Evolutionary conservation across 2,888 invertebrate genomes (phyloP), one percentile per base, ranked within the genome.

Genomic region (Epiblema foenella): DNA sequence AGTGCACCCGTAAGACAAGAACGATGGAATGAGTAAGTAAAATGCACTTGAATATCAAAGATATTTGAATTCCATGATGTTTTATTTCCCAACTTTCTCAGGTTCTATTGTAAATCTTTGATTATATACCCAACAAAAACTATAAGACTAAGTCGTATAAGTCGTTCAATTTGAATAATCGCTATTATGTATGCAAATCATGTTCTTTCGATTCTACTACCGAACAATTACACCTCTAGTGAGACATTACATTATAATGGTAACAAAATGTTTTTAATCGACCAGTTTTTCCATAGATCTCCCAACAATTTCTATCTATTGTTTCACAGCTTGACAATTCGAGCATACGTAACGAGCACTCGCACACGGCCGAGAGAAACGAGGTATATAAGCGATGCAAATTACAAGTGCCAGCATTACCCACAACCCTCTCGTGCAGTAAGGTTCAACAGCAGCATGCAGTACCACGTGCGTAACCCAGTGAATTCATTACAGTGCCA

Each of bases 311-410:
- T 92, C 93, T 90, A 91, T 79, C 90, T 85, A 93, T 93, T 93
- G 93, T 93, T 90, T 85, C 87, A 83, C 81, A 81, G 88, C 87
- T 85, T 91, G 85, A 88, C 90, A 90, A 91, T 92, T 85, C 81
- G 76, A 77, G 81, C 78, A 84, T 83, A 91, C 90, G 91, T 91
- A 91, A 91, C 77, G 84, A 87, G 84, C 89, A 89, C 86, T 83
- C 81, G 80, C 88, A 87, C 89, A 87, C 79, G 80, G 83, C 74
- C 79, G 76, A 73, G 93, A 88, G 93, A 93, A 93, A 93, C 88
- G 77, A 88, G 83, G 89, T 93, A 93, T 93, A 93, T 85, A 93
- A 91, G 88, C 93, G 89, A 93, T 92, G 93, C 90, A 93, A 93
- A 91, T 93, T 87, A 83, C 88, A 84, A 87, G 78, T 85, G 86